Percentiles rank a stretch among this genome's conserved stretches.
Evolutionary conservation across 2,797 vertebrate genomes (phyloP).

Genomic region (Thamnophis elegans): DNA sequence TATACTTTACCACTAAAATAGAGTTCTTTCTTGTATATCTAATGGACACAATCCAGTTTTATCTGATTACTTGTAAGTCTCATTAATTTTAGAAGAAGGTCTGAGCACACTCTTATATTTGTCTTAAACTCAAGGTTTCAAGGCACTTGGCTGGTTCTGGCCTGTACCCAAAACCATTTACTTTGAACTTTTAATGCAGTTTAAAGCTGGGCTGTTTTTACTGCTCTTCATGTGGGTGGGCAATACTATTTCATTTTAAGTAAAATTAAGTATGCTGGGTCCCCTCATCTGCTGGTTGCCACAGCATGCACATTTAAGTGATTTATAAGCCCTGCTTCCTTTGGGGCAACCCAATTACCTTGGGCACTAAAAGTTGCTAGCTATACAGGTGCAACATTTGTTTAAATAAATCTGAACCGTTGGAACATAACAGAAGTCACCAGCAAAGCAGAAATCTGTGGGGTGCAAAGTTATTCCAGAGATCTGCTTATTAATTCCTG

Average conservation of each 20-base stretch:
- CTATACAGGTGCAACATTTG: conserved; percentile 64
- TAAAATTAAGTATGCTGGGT: conserved; percentile 50
- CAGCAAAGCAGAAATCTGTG: conserved; percentile 42
- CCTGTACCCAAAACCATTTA: background rate
- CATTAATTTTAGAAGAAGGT: background rate
- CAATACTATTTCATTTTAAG: conserved; percentile 52
- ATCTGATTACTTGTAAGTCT: background rate
- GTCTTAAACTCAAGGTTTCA: background rate
- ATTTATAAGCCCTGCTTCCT: conserved; percentile 52
- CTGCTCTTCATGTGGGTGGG: conserved; percentile 43
- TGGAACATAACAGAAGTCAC: conserved; percentile 47
- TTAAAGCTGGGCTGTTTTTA: conserved; percentile 10
- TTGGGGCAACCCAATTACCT: conserved; percentile 53
- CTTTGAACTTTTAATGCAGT: background rate
- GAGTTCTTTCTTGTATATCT: background rate
- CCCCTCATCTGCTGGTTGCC: conserved; percentile 51
- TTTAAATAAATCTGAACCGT: conserved; percentile 62
- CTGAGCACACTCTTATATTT: background rate
- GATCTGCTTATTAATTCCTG: conserved; percentile 22
- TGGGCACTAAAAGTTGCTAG: conserved; percentile 50
- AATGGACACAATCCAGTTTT: background rate
- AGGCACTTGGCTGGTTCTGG: background rate
- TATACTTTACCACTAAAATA: background rate
- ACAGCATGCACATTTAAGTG: conserved; percentile 41
- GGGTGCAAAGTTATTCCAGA: conserved; percentile 31